Percentiles rank a stretch among this genome's conserved stretches.
Conservation (phyloP, 2,113 vertebrate species). For the Toxostoma redivivum region DNA sequence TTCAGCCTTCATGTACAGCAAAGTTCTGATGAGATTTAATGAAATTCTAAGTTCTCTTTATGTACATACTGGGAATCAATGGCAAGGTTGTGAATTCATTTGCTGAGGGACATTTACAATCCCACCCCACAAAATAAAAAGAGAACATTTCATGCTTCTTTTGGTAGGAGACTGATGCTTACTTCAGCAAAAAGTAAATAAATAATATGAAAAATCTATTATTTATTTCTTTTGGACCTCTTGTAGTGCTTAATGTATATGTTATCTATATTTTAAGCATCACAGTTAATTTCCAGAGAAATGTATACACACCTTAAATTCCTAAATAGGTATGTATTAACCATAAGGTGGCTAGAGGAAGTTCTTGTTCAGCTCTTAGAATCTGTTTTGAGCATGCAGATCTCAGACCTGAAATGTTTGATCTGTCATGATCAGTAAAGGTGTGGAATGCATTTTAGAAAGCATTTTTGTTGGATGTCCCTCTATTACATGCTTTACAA, state of each 20-base stretch:
- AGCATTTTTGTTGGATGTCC: background rate
- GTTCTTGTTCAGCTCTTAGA: background rate
- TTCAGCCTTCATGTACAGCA: slow-evolving; percentile 28
- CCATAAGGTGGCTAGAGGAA: background rate
- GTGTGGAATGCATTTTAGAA: background rate
- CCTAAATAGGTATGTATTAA: background rate
- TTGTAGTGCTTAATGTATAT: background rate
- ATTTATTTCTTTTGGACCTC: background rate
- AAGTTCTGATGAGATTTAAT: slow-evolving; percentile 57
- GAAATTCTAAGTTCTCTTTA: slow-evolving; percentile 49
- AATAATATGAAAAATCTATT: background rate
- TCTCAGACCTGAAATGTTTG: background rate
- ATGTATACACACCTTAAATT: background rate
- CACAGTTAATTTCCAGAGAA: background rate
- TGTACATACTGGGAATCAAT: slow-evolving; percentile 39
- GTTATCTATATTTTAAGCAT: background rate
- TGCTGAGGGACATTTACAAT: slow-evolving; percentile 20
- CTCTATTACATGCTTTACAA: background rate
- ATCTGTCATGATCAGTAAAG: background rate
- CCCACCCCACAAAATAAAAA: background rate
- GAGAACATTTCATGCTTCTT: background rate
- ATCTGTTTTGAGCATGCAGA: background rate
- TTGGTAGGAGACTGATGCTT: background rate
- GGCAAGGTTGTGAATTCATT: slow-evolving; percentile 46
- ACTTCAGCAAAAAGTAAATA: slow-evolving; percentile 21